phyloP scores from a whole-genome alignment of 2,113 vertebrate species.

The Sigmodon hispidus region DNA sequence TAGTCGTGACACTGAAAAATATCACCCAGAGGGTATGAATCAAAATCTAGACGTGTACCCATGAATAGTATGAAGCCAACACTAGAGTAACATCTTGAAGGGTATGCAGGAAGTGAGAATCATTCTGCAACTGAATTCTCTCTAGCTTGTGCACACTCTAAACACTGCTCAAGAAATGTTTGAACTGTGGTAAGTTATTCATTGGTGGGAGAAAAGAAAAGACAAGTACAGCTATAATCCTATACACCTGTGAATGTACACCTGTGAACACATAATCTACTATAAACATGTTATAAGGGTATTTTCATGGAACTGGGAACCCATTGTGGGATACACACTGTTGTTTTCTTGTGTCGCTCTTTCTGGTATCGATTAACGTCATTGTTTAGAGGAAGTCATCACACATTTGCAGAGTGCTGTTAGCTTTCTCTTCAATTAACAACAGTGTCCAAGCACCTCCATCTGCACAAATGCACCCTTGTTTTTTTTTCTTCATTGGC shows the following conservation, averaged over 20 bases:
- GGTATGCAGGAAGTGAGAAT: slow-evolving; percentile 10
- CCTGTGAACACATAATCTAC: not conserved
- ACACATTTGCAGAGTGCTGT: not conserved
- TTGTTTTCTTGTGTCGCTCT: not conserved
- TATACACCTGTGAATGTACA: not conserved
- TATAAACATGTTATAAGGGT: not conserved
- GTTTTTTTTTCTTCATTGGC: not conserved
- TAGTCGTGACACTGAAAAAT: slow-evolving; percentile 55
- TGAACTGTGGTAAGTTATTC: not conserved
- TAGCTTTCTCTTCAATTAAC: not conserved
- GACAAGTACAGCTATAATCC: not conserved
- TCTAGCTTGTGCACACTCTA: not conserved
- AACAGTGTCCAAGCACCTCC: not conserved
- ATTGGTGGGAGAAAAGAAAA: not conserved
- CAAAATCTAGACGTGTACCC: slow-evolving; percentile 48
- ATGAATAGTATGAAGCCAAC: slow-evolving; percentile 54
- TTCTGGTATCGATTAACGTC: not conserved
- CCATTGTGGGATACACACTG: too few relatives aligned
- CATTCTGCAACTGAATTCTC: not conserved
- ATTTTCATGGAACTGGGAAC: not conserved
- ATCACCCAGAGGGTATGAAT: slow-evolving; percentile 51
- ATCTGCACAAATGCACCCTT: not conserved
- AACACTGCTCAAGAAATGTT: not conserved
- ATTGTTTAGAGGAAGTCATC: not conserved
- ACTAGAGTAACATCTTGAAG: slow-evolving; percentile 53